phyloP scores from a whole-genome alignment of 2,113 vertebrate genomes.

The Corythoichthys intestinalis region DNA sequence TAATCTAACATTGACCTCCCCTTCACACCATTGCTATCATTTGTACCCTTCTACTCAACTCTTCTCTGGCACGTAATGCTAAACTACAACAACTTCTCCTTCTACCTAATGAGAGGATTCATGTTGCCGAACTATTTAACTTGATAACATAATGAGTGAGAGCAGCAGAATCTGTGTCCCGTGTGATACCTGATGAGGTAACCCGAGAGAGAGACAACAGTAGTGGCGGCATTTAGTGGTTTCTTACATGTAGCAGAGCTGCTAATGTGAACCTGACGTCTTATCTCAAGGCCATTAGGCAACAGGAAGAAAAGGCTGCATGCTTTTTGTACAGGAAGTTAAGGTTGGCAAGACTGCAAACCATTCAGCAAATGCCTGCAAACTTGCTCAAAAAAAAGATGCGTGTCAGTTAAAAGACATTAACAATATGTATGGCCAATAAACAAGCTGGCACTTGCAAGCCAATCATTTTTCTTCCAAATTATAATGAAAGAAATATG shows the following conservation, averaged over 20 bases:
- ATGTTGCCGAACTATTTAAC: conserved; percentile 40
- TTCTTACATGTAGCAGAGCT: conserved; percentile 18
- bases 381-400: background rate
- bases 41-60: conserved; percentile 16
- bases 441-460: background rate
- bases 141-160: conserved; percentile 57
- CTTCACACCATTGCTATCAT: conserved; percentile 11
- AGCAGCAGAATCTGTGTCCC: conserved; percentile 34
- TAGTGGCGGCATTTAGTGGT: conserved; percentile 17
- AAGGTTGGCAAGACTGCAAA: background rate
- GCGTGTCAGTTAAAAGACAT: background rate
- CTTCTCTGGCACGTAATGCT: conserved; percentile 31
- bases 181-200: conserved; percentile 39
- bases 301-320: background rate
- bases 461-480: conserved; percentile 4
- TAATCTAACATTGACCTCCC: background rate
- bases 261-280: conserved; percentile 11
- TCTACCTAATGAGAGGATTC: conserved; percentile 55
- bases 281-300: conserved; percentile 1
- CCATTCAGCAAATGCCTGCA: background rate
- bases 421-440: background rate
- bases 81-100: conserved; percentile 32
- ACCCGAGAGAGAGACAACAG: conserved; percentile 32
- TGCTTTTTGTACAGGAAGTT: background rate
- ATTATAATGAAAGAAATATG: background rate